A percentile compares a stretch with the other conserved stretches of the same genome.
These are phyloP conservation scores for Regulus satrapa DNA, from an alignment of 2,113 vertebrate species.

Conservation along the genomic window DNA sequence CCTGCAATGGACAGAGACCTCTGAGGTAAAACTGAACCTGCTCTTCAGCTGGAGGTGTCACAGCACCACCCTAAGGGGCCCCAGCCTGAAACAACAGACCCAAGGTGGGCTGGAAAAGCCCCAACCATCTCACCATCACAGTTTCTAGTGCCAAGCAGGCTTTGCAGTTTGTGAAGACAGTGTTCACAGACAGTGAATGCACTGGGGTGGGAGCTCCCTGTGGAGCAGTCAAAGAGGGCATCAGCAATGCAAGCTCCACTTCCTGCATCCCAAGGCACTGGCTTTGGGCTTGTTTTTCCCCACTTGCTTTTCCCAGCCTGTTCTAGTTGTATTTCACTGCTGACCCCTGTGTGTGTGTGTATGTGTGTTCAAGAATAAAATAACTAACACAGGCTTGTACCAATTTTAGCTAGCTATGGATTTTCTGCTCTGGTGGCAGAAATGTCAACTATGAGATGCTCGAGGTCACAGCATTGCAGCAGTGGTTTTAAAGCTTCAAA, in stretches of 20 bases:
- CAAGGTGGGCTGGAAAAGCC: accelerated
- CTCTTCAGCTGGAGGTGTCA: not conserved
- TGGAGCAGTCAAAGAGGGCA: not conserved
- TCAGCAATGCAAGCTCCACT: not conserved
- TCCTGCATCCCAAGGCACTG: not conserved
- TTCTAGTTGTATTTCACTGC: not conserved
- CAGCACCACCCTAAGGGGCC: not conserved
- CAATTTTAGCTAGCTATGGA: not conserved
- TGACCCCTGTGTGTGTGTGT: not conserved
- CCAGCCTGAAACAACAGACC: not conserved
- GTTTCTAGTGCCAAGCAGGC: not conserved
- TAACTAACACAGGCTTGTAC: not conserved
- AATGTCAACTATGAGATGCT: accelerated
- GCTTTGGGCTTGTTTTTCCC: not conserved
- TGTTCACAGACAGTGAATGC: not conserved
- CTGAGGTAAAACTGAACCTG: not conserved
- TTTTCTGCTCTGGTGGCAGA: not conserved
- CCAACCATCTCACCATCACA: not conserved
- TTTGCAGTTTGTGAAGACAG: not conserved
- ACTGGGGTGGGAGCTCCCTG: not conserved
- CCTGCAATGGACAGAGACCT: not conserved
- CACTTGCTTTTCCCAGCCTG: not conserved
- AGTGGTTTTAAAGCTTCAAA: not conserved
- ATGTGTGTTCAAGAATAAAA: not conserved
- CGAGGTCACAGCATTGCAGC: not conserved